Percentiles rank a stretch among this genome's conserved stretches.
Evolutionary conservation across 2,888 invertebrate species (phyloP).

Genomic region (Perizoma affinitatum): DNA sequence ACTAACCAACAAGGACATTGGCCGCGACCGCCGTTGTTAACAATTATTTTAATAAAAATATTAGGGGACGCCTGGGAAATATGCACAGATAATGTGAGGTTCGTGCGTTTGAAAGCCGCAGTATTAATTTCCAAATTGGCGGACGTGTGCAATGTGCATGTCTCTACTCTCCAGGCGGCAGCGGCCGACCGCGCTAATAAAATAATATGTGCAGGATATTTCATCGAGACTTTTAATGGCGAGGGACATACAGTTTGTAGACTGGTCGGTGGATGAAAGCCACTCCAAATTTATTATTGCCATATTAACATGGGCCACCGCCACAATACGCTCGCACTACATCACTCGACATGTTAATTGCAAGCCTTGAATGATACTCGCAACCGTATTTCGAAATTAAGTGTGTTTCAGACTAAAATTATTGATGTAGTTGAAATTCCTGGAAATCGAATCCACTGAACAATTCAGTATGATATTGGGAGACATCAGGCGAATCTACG

Average conservation of each 20-base stretch:
- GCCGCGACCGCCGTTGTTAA: conserved; percentile 56
- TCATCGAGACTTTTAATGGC: conserved; percentile 65
- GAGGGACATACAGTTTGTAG: conserved; percentile 48
- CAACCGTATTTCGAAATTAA: conserved; percentile 75
- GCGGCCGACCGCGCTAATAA: conserved; percentile 42
- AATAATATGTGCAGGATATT: conserved; percentile 63
- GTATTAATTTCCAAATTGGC: conserved; percentile 50
- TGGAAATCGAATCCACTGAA: conserved; percentile 42
- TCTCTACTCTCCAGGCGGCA: conserved; percentile 39
- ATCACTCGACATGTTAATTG: conserved; percentile 78
- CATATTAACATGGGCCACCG: conserved; percentile 70
- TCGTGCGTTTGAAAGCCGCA: conserved; percentile 48
- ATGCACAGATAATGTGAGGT: conserved; percentile 52
- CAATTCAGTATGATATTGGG: conserved; percentile 13
- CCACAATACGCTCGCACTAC: conserved; percentile 63
- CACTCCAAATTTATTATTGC: conserved; percentile 78
- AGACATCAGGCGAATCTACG: no score
- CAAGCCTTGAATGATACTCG: conserved; percentile 75
- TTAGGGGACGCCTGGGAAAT: conserved; percentile 64
- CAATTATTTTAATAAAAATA: conserved; percentile 69
- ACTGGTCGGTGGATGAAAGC: conserved; percentile 55
- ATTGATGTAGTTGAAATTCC: conserved; percentile 60
- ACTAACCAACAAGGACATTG: conserved; percentile 62
- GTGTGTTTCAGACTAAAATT: conserved; percentile 72
- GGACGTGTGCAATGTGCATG: conserved; percentile 33